These are phyloP conservation scores for Gonioctena quinquepunctata DNA, from an alignment of 1,140 invertebrate genomes.

Conservation along the genomic window DNA sequence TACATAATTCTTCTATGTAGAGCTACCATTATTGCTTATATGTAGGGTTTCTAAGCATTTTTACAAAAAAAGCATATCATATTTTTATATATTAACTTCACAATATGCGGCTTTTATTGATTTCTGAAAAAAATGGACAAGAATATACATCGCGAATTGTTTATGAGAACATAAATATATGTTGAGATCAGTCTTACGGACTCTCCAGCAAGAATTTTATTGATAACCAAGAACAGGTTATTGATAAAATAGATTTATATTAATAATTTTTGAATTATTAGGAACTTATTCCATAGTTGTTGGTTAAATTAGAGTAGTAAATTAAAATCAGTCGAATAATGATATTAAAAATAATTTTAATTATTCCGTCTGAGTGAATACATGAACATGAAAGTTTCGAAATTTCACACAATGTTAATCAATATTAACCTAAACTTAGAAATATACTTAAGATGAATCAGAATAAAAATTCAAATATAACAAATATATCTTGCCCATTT, in stretches of 20 bases:
- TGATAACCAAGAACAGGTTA: neutral
- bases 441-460: neutral
- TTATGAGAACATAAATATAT: neutral
- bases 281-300: neutral
- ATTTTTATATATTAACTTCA: constrained; percentile 6
- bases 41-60: constrained; percentile 10
- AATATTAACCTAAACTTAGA: neutral
- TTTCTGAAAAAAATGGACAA: constrained; percentile 15
- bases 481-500: neutral
- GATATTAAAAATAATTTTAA: too few species aligned
- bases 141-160: neutral
- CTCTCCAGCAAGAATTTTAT: constrained; percentile 12
- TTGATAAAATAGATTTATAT: neutral
- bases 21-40: neutral
- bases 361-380: too few species aligned
- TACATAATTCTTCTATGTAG: neutral
- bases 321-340: too few species aligned
- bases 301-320: too few species aligned
- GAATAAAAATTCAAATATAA: neutral
- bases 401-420: too few species aligned
- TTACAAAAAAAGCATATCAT: constrained; percentile 10
- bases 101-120: constrained; percentile 6
- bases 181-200: constrained; percentile 11
- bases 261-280: neutral
- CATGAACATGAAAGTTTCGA: too few species aligned